A percentile compares a stretch with the other conserved stretches of the same genome.
Conservation (phyloP, 2,113 vertebrate species). For the Oncorhynchus clarkii region DNA sequence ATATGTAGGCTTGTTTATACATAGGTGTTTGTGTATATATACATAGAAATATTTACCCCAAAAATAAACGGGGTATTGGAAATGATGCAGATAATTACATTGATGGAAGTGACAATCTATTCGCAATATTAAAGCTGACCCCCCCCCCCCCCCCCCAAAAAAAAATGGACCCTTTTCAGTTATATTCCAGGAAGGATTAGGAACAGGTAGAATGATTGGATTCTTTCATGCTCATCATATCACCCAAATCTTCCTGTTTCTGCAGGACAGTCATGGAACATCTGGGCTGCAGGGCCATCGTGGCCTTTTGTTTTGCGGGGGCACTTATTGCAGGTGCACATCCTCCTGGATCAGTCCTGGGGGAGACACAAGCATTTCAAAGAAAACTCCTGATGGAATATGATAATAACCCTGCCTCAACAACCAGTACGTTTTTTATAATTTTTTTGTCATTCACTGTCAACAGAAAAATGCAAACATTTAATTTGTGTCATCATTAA, state of each 20-base stretch:
- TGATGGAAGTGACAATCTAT: too few species aligned
- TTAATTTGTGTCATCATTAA: background rate
- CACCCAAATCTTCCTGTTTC: background rate
- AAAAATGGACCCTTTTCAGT: background rate
- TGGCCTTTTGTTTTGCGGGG: conserved; percentile 23
- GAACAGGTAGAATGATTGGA: background rate
- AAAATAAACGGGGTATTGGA: too few species aligned
- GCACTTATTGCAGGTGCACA: conserved; percentile 24
- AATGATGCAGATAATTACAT: too few species aligned
- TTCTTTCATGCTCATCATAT: background rate
- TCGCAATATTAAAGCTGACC: too few species aligned
- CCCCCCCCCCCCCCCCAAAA: background rate
- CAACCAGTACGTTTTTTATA: too few species aligned
- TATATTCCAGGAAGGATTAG: background rate
- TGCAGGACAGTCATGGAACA: conserved; percentile 39
- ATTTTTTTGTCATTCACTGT: background rate
- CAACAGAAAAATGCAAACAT: background rate
- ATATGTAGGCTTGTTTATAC: too few species aligned
- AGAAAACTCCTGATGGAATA: conserved; percentile 27
- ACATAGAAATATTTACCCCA: too few species aligned
- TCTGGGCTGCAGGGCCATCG: conserved; percentile 17
- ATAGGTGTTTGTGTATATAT: too few species aligned
- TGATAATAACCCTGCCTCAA: too few species aligned
- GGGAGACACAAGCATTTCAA: background rate
- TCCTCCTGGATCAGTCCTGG: background rate